A percentile compares a stretch with the other conserved stretches of the same genome.
phyloP scores from a whole-genome alignment of 2,888 invertebrate species.

The Stenotaenia linearis region DNA sequence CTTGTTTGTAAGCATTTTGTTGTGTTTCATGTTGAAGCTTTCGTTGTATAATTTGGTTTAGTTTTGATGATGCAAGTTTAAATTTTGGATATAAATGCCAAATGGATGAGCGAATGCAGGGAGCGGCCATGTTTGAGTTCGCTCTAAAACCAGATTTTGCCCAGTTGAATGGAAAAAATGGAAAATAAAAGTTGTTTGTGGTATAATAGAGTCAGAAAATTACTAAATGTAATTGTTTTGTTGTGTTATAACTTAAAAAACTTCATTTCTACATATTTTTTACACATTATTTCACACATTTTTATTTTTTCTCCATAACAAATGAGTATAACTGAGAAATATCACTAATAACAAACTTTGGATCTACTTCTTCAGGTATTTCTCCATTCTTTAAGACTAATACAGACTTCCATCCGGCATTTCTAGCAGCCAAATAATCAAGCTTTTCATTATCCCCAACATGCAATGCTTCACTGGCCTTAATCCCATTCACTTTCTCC shows the following conservation, averaged over 20 bases:
- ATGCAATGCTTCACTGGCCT: conserved; percentile 65
- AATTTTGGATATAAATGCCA: neutral
- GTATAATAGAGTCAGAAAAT: neutral
- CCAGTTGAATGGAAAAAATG: no score
- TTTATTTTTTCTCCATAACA: neutral
- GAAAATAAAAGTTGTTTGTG: neutral
- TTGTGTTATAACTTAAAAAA: no score
- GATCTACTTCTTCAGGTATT: neutral
- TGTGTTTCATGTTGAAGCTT: neutral
- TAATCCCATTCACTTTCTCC: conserved; percentile 45
- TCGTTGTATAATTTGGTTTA: neutral
- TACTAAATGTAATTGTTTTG: neutral
- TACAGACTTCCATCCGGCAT: conserved; percentile 69
- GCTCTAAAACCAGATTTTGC: neutral
- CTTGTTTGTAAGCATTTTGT: neutral
- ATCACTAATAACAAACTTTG: neutral
- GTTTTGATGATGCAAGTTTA: neutral
- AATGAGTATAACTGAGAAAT: neutral
- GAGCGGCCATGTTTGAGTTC: neutral
- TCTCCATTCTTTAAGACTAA: conserved; percentile 40
- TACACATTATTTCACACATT: no score
- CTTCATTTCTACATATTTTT: no score
- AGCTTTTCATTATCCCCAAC: conserved; percentile 70
- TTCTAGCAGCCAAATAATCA: conserved; percentile 71
- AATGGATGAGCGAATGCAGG: neutral